Evolutionary conservation across 2,888 invertebrate genomes (phyloP).

Genomic region (Drosophila nigritarsus): DNA sequence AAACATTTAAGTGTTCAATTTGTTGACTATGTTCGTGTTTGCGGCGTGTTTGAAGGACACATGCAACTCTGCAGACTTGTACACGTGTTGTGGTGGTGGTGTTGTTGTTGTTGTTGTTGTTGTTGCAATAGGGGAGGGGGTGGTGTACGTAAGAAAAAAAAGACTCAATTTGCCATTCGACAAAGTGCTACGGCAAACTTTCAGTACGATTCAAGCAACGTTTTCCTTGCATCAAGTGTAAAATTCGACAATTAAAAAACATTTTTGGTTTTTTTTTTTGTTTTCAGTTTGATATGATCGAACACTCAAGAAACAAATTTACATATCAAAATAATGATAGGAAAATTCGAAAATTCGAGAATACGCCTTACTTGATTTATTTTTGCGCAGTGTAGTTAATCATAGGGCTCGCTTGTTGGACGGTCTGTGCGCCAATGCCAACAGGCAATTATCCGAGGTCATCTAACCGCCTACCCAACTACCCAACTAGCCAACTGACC

Average conservation of each 20-base stretch:
- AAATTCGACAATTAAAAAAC: neutral
- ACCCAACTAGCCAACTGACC: neutral
- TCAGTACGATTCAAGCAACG: neutral
- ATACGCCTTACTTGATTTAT: neutral
- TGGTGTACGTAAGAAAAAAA: neutral
- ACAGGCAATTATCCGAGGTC: constrained; percentile 28
- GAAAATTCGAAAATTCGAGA: no score
- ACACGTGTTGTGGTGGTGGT: neutral
- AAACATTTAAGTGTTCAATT: constrained; percentile 13
- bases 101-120: neutral
- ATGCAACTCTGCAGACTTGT: neutral
- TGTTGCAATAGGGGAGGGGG: neutral
- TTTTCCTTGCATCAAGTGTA: neutral
- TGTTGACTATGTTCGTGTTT: constrained; percentile 6
- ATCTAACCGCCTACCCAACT: neutral
- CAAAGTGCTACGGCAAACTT: neutral
- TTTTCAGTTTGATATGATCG: neutral
- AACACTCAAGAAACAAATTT: no score
- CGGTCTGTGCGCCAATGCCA: constrained; percentile 26
- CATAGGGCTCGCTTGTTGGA: neutral
- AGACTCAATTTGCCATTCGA: neutral
- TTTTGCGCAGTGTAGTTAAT: neutral
- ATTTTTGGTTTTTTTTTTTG: neutral
- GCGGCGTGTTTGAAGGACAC: neutral
- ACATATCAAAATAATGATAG: no score